Base-by-base conservation (phyloP, 2,797 vertebrate species). In the Enteromius fasciolatus region DNA sequence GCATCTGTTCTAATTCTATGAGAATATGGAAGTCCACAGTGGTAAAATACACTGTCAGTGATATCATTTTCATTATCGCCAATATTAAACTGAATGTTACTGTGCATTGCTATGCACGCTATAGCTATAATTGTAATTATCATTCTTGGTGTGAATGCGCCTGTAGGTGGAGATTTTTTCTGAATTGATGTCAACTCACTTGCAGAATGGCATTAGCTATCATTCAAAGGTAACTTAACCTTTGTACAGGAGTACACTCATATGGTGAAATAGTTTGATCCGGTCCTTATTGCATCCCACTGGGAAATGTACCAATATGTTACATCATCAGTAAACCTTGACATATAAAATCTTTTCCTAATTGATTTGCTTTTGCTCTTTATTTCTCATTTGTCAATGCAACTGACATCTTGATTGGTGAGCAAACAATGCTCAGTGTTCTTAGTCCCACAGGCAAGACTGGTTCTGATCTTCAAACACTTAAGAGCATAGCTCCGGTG, bases 131-230 rank as follows among this genome's bases (percentile, higher is more conserved):
- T 3, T 5, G 33, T 28, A 70, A 18, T 73, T 52, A 33, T 73
- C 5, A 33, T 14, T n/a, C 5, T 36, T 76, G 72, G 31, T 72
- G 59, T 63, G 80, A 81, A 86, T 23, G 0, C 23, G 36, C 15
- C 15, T 61, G 88, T 90, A 88, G 79, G 67, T 89, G 90, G 87
- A 87, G 88, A 86, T 88, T 82, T 79, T 89, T 92, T 82, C 87
- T 86, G 89, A 90, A 92, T 90, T 90, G 85, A 91, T 89, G 85
- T 81, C 88, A 57, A 83, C 67, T 83, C 89, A 36, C 87, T 85
- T 84, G 87, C 86, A 63, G 70, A 86, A 85, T 90, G 87, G 85
- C 70, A 90, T 90, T 59, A 88, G 87, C 90, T 90, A 91, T 92
- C 88, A 91, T 86, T 87, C 79, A 89, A 83, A 85, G 84, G 89